These are phyloP conservation scores for Drosophila eohydei DNA, from an alignment of 2,888 invertebrate species.

Conservation along the genomic window DNA sequence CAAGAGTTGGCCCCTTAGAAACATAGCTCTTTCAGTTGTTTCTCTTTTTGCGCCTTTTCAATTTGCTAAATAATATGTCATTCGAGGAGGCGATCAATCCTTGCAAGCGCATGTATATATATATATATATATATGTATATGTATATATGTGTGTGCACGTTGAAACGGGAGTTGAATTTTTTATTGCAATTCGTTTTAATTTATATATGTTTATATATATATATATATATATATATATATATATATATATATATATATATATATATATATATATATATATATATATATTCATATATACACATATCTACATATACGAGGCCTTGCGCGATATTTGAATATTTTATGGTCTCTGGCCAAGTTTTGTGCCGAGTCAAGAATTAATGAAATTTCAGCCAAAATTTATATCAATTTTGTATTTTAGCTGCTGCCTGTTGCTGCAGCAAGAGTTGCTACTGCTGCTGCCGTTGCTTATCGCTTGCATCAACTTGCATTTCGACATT, in stretches of 20 bases:
- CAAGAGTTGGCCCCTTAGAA: not conserved
- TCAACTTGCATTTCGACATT: slow-evolving; percentile 52
- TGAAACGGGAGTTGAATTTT: slow-evolving; percentile 76
- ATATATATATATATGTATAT: slow-evolving; percentile 4
- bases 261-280: not conserved
- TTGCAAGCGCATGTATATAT: slow-evolving; percentile 28
- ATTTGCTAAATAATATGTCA: slow-evolving; percentile 79
- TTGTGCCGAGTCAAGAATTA: slow-evolving; percentile 44
- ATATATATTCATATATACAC: not conserved
- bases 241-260: not conserved
- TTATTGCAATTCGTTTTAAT: slow-evolving; percentile 75
- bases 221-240: slow-evolving; percentile 16
- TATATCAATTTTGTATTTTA: slow-evolving; percentile 39
- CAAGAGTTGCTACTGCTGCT: slow-evolving; percentile 8
- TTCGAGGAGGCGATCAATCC: slow-evolving; percentile 76
- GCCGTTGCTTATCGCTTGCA: slow-evolving; percentile 33
- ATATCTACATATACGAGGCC: slow-evolving; percentile 23
- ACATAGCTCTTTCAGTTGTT: not conserved
- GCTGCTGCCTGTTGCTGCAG: slow-evolving; percentile 8
- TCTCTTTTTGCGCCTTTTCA: slow-evolving; percentile 47
- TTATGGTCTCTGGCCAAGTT: slow-evolving; percentile 39
- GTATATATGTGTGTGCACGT: not conserved
- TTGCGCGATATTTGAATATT: slow-evolving; percentile 59
- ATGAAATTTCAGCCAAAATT: slow-evolving; percentile 61
- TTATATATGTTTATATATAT: slow-evolving; percentile 42